Evolutionary conservation across 2,888 invertebrate species (phyloP).

Genomic region (Andrena praecox): DNA sequence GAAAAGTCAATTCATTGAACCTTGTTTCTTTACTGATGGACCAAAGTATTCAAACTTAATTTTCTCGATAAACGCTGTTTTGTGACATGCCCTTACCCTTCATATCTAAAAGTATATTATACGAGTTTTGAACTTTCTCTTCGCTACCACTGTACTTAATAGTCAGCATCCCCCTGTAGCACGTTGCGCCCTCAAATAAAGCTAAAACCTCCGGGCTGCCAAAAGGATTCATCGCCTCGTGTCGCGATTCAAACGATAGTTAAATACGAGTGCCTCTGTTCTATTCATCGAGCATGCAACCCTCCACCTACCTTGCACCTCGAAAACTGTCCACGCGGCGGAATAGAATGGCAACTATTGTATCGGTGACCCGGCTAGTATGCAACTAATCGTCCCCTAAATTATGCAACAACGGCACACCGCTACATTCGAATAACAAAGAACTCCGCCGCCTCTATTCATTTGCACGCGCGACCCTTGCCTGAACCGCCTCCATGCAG

Average conservation of each 20-base stretch:
- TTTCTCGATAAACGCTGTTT: no score
- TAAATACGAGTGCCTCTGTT: conserved; percentile 31
- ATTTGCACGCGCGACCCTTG: conserved; percentile 70
- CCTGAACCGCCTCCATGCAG: conserved; percentile 63
- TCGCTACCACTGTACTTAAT: no score
- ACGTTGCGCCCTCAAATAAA: neutral
- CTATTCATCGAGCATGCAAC: conserved; percentile 59
- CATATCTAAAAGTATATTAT: no score
- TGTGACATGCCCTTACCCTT: no score
- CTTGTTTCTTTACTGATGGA: no score
- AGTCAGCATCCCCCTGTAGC: neutral
- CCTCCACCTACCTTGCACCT: conserved; percentile 67
- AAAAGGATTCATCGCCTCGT: conserved; percentile 55
- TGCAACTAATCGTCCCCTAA: conserved; percentile 56
- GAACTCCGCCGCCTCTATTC: conserved; percentile 54
- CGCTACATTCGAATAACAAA: conserved; percentile 58
- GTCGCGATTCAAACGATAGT: conserved; percentile 58
- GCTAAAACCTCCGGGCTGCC: conserved; percentile 32
- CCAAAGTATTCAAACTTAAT: no score
- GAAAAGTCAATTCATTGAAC: no score
- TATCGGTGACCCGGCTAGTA: conserved; percentile 24
- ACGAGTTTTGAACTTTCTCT: no score
- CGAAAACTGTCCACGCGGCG: conserved; percentile 34
- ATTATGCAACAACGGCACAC: conserved; percentile 59
- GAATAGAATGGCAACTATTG: conserved; percentile 33